Conservation (phyloP, 2,113 vertebrate species). For the Colinus virginianus region DNA sequence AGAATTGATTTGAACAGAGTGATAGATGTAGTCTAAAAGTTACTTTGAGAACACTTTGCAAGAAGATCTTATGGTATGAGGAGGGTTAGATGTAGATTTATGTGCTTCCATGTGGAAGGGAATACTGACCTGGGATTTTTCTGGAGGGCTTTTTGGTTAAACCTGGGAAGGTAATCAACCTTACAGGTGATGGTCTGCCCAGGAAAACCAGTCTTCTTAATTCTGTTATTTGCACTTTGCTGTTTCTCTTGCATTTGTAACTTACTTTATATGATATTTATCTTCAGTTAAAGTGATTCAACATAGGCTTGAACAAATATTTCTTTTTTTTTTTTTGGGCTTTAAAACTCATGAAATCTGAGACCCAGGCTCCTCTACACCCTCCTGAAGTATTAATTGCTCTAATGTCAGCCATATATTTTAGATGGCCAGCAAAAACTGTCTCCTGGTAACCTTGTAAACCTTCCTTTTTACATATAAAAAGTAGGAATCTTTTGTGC, state of each 20-base stretch:
- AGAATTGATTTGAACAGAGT: slow-evolving; percentile 38
- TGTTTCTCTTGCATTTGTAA: neutral
- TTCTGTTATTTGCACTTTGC: neutral
- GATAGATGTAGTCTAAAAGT: slow-evolving; percentile 20
- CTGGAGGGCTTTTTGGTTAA: neutral
- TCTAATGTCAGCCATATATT: neutral
- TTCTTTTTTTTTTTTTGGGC: neutral
- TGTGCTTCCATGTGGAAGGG: neutral
- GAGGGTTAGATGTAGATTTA: neutral
- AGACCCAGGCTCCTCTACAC: neutral
- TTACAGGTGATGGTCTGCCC: neutral
- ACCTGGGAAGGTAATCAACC: neutral
- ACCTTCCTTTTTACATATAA: neutral
- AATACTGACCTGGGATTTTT: neutral
- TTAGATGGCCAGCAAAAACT: neutral
- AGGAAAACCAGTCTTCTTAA: neutral
- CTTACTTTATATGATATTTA: neutral
- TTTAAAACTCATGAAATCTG: neutral
- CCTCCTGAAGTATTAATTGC: neutral
- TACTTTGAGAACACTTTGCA: slow-evolving; percentile 12
- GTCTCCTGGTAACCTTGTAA: neutral
- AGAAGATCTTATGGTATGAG: neutral
- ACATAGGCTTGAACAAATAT: neutral
- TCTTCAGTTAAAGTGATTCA: neutral
- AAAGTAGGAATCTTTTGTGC: neutral